phyloP scores from a whole-genome alignment of 2,888 invertebrate species.

The Acronicta psi region DNA sequence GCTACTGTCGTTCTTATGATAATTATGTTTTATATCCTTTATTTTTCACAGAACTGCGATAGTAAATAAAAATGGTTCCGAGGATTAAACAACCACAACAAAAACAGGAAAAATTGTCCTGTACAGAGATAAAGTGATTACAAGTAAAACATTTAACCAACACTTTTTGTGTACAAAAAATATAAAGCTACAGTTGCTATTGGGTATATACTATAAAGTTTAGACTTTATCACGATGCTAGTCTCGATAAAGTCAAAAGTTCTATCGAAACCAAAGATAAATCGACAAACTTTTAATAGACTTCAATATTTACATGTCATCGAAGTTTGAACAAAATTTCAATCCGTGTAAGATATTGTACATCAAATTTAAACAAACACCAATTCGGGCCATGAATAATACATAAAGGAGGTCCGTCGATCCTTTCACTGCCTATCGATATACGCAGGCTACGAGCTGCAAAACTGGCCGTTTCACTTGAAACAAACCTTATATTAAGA shows the following conservation, averaged over 20 bases:
- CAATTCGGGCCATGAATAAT: constrained; percentile 80
- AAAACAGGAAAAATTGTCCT: too few species aligned
- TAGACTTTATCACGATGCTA: too few species aligned
- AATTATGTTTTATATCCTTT: too few species aligned
- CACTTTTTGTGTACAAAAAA: too few species aligned
- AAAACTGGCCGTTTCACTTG: constrained; percentile 19
- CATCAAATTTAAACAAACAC: constrained; percentile 85
- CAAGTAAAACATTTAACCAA: too few species aligned
- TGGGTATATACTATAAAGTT: background rate
- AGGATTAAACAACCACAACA: too few species aligned
- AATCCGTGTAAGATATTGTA: constrained; percentile 73
- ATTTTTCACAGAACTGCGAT: too few species aligned
- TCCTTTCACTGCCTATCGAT: constrained; percentile 69
- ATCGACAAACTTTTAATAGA: constrained; percentile 43
- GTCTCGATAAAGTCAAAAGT: constrained; percentile 29
- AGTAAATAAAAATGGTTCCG: too few species aligned
- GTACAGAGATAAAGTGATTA: too few species aligned
- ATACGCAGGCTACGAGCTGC: constrained; percentile 58
- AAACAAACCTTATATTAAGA: constrained; percentile 5
- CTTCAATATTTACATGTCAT: constrained; percentile 38
- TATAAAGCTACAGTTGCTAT: too few species aligned
- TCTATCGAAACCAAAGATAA: constrained; percentile 27
- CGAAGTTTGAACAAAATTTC: constrained; percentile 65
- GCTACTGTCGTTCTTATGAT: too few species aligned
- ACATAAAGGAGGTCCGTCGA: constrained; percentile 69